Evolutionary conservation across 37 sponge, comb jelly and placozoan genomes (phyloP), one percentile per base, ranked within the genome.

Genomic region (Sycon ciliatum): DNA sequence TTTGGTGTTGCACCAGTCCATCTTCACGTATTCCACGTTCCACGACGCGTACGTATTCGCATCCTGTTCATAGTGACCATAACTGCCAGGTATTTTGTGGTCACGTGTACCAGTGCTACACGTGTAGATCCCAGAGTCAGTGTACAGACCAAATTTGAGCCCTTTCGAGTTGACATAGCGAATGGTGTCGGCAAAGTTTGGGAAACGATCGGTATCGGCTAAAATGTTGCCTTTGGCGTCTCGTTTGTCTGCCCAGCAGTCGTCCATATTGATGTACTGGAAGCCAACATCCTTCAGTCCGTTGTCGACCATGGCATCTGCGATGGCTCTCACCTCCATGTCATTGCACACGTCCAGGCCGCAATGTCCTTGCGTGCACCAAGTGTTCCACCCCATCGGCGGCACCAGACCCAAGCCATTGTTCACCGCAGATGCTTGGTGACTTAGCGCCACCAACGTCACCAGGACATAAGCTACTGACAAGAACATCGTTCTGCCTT

Each of bases 131-230:
- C 89, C 89, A 31, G 71, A 81, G 60, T 88, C 89, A 39, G 89
- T 83, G 78, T 88, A 88, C 89, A 88, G 71, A 27, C 89, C 89
- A 78, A 88, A 88, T 32, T 88, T 88, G 68, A 88, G 77, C 36
- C 89, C 89, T 61, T 88, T 88, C 33, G 70, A 46, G 39, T 88
- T 83, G 34, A 88, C 70, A 62, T 88, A 80, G 36, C 80, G 57
- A 9, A 88, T 67, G 1, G 84, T 79, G 49, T 78, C 81, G 28
- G 23, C 67, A 13, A 88, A 88, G 85, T 77, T 60, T 38, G 89
- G 89, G 56, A 84, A 88, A 4, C 84, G 69, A 3, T 24, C 29
- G 28, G 28, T 54, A 62, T 88, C 84, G 5, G 84, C 71, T 20
- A 84, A 78, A 36, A 88, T 80, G 4, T 54, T 74, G 1, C 89